Evolutionary conservation across 30 jellyfish, hydroid and myxozoan species (phyloP).

Genomic region (Cassiopea xamachana): DNA sequence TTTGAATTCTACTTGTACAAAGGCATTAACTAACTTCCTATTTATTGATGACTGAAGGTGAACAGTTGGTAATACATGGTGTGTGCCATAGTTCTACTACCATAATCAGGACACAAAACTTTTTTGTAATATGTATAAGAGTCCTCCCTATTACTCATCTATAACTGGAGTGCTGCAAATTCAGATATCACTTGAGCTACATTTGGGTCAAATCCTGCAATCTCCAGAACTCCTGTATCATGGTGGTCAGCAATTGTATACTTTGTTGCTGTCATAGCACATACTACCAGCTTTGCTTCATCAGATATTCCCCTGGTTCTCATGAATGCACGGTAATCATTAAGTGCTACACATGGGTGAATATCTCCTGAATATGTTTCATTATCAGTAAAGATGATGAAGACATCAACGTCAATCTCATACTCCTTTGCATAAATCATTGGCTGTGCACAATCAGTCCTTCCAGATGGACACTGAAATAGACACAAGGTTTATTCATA

Average conservation of each 20-base stretch:
- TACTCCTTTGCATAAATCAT: slow-evolving; percentile 45
- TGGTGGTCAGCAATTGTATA: slow-evolving; percentile 70
- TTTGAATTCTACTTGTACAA: too few species aligned
- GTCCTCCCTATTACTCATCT: too few species aligned
- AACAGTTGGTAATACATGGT: too few species aligned
- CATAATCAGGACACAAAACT: too few species aligned
- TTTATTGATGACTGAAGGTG: too few species aligned
- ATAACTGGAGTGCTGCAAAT: too few species aligned
- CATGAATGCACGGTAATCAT: slow-evolving; percentile 27
- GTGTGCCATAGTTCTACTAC: too few species aligned
- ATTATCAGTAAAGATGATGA: slow-evolving; percentile 60
- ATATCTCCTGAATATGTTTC: slow-evolving; percentile 29
- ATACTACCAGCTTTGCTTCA: slow-evolving; percentile 58
- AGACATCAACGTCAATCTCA: slow-evolving; percentile 40
- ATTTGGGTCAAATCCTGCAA: slow-evolving; percentile 61
- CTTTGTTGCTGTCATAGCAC: slow-evolving; percentile 49
- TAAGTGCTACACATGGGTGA: slow-evolving; percentile 49
- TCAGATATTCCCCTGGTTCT: neutral
- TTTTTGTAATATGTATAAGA: too few species aligned
- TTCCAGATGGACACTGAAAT: slow-evolving; percentile 19
- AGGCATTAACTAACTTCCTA: too few species aligned
- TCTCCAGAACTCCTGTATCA: slow-evolving; percentile 57
- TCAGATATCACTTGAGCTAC: slow-evolving; percentile 58
- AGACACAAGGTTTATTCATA: neutral
- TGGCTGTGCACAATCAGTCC: slow-evolving; percentile 71